Conservation (phyloP, 2,888 invertebrate species). For the Octodonta nipae region DNA sequence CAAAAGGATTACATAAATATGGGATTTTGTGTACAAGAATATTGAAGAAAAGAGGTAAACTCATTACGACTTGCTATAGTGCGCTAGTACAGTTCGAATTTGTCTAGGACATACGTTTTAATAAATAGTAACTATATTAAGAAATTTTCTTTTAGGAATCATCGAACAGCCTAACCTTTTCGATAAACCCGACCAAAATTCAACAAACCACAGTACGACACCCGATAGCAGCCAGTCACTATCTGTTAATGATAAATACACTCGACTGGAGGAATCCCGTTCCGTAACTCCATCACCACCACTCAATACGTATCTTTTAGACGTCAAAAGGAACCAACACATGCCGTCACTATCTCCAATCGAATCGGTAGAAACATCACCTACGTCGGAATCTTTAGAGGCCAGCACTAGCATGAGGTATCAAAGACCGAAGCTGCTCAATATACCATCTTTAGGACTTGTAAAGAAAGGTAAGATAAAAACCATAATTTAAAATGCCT, state of each 20-base stretch:
- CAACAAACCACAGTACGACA: constrained; percentile 10
- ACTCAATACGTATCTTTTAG: constrained; percentile 22
- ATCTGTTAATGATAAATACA: constrained; percentile 41
- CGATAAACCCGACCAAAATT: constrained; percentile 10
- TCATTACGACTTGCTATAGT: too few relatives aligned
- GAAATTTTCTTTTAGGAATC: constrained; percentile 12
- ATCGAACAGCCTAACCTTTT: constrained; percentile 12
- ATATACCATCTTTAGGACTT: constrained; percentile 35
- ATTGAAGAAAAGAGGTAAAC: too few relatives aligned
- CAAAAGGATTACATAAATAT: too few relatives aligned
- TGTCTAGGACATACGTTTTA: neutral
- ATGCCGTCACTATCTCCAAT: constrained; percentile 41
- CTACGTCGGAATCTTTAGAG: constrained; percentile 32
- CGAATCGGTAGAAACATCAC: constrained; percentile 43
- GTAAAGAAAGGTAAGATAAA: constrained; percentile 22
- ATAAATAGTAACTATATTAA: neutral
- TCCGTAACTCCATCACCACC: constrained; percentile 61
- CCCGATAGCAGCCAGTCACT: constrained; percentile 10
- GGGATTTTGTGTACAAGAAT: too few relatives aligned
- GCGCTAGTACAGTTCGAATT: too few relatives aligned
- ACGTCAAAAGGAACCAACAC: constrained; percentile 32
- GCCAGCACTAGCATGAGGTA: constrained; percentile 12
- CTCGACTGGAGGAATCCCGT: constrained; percentile 60
- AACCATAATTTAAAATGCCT: too few relatives aligned
- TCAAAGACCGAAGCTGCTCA: constrained; percentile 32